Conservation (phyloP, 2,113 vertebrate genomes). For the Zeus faber region DNA sequence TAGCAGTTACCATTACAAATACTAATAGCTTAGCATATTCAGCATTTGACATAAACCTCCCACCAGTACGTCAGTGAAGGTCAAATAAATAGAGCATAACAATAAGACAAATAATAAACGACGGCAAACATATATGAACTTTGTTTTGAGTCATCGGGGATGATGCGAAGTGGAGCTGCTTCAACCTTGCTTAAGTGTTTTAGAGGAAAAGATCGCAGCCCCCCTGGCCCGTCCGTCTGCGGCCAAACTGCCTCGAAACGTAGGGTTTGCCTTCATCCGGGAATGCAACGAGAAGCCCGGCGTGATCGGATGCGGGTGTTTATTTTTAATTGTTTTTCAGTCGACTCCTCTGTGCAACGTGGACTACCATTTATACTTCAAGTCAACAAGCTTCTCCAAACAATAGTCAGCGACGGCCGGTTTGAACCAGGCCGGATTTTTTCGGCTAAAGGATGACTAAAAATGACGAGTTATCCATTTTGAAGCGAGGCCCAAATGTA, state of each 20-base stretch:
- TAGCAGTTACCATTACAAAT: conserved; percentile 24
- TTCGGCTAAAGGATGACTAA: conserved; percentile 14
- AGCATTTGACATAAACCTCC: conserved; percentile 37
- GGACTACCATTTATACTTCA: too few species aligned
- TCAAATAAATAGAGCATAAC: conserved; percentile 61
- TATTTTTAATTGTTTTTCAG: too few species aligned
- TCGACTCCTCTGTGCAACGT: too few species aligned
- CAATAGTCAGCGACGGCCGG: conserved; percentile 30
- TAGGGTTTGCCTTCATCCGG: conserved; percentile 14
- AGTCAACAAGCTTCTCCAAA: too few species aligned
- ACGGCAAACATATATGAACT: conserved; percentile 22
- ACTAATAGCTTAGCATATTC: conserved; percentile 50
- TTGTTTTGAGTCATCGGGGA: conserved; percentile 34
- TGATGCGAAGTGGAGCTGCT: conserved; percentile 15
- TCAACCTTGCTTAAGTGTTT: conserved; percentile 13
- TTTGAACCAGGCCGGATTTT: conserved; percentile 46
- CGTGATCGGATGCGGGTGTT: too few species aligned
- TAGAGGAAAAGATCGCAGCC: neutral
- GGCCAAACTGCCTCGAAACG: conserved; percentile 14
- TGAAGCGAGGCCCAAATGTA: conserved; percentile 2
- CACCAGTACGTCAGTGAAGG: conserved; percentile 36
- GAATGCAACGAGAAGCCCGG: too few species aligned
- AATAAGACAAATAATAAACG: conserved; percentile 47
- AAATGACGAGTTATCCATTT: conserved; percentile 24
- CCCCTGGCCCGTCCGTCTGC: too few species aligned